phyloP scores from a whole-genome alignment of 2,888 invertebrate species.

The Lordiphosa andalusiaca region DNA sequence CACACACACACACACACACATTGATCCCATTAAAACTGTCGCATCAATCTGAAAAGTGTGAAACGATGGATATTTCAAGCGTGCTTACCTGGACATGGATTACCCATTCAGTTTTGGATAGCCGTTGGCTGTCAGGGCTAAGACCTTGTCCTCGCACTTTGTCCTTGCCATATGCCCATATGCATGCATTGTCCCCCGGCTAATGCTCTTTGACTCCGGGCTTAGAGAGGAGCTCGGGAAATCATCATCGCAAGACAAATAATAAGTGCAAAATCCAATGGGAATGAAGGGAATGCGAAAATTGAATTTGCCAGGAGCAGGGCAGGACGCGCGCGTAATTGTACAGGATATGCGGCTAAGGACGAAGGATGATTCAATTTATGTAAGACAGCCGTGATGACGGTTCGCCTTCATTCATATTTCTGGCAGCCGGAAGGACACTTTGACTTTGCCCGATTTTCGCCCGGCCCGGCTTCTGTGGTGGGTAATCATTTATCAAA shows the following conservation, averaged over 20 bases:
- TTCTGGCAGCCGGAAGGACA: constrained; percentile 7
- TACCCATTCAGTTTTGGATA: too few species aligned
- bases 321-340: constrained; percentile 9
- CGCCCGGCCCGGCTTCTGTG: too few species aligned
- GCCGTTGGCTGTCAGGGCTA: too few species aligned
- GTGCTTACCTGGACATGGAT: too few species aligned
- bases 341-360: constrained; percentile 4
- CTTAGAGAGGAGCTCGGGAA: constrained; percentile 16
- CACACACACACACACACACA: too few species aligned
- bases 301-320: constrained; percentile 13
- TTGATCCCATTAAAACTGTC: too few species aligned
- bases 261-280: constrained; percentile 11
- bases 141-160: too few species aligned
- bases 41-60: too few species aligned
- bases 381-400: constrained; percentile 21
- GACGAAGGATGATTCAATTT: constrained; percentile 23
- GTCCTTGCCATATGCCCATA: too few species aligned
- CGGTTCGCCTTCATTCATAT: constrained; percentile 14
- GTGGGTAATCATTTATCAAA: constrained; percentile 72
- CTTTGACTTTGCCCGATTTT: constrained; percentile 2
- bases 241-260: constrained; percentile 20
- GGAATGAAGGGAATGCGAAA: constrained; percentile 12
- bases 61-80: too few species aligned
- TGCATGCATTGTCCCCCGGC: too few species aligned
- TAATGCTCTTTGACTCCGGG: too few species aligned